These are phyloP conservation scores for Habropoda laboriosa DNA, from an alignment of 1,140 invertebrate genomes.

Conservation along the genomic window DNA sequence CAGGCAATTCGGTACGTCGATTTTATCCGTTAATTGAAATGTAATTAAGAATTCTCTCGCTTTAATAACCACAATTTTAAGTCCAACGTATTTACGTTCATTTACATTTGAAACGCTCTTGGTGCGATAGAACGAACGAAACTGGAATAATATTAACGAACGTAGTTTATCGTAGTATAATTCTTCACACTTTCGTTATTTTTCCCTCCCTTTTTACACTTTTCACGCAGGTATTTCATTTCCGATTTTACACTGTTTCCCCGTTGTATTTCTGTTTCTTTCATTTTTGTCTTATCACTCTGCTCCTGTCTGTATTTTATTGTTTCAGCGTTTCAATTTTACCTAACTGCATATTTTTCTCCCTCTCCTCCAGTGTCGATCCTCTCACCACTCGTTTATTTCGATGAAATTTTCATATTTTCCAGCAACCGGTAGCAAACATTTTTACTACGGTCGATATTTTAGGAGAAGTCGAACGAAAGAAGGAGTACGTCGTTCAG, in stretches of 20 bases:
- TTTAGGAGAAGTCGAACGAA: not conserved
- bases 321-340: not conserved
- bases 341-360: not conserved
- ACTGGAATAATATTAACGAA: not conserved
- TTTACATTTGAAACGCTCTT: not conserved
- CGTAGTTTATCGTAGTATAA: no score
- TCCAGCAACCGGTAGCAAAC: not conserved
- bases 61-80: not conserved
- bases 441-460: not conserved
- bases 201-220: not conserved
- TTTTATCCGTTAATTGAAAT: not conserved
- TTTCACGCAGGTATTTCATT: no score
- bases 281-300: not conserved
- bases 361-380: not conserved
- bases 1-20: not conserved
- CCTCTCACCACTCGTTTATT: not conserved
- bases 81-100: not conserved
- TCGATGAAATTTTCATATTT: not conserved
- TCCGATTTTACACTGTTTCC: not conserved
- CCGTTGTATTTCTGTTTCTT: not conserved
- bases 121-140: not conserved
- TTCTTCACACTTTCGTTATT: not conserved
- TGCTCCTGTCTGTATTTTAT: not conserved
- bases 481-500: no score
- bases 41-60: constrained; percentile 12